Conservation (phyloP, 2,888 invertebrate genomes). For the Dryocosmus kuriphilus region DNA sequence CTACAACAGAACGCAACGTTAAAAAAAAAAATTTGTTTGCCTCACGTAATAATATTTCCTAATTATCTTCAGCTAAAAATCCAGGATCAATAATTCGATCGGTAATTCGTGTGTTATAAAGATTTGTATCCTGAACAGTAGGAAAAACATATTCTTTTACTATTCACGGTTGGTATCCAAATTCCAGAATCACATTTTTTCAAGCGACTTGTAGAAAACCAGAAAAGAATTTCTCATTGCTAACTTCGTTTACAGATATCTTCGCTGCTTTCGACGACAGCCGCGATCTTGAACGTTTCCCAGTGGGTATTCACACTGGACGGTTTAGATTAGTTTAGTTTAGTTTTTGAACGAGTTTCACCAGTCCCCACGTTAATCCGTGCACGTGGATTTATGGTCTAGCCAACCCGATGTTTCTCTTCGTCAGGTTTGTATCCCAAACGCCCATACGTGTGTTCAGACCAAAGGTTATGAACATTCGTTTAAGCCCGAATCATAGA, state of each 20-base stretch:
- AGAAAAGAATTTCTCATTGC: not conserved
- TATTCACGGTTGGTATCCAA: not conserved
- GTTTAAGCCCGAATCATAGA: constrained; percentile 6
- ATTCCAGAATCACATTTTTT: not conserved
- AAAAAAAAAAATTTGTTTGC: not conserved
- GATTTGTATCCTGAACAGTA: not conserved
- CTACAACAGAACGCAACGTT: not conserved
- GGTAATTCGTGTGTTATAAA: not conserved
- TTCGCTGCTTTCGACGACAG: constrained; percentile 48
- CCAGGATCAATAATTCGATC: not conserved
- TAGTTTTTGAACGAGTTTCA: constrained; percentile 73
- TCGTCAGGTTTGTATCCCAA: constrained; percentile 65
- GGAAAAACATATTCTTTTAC: not conserved
- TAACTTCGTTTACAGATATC: constrained; percentile 7
- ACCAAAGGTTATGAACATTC: constrained; percentile 7
- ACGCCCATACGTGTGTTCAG: constrained; percentile 44
- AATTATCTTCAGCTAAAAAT: not conserved
- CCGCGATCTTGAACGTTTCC: constrained; percentile 53
- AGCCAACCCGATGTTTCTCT: constrained; percentile 70
- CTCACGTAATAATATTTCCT: not conserved
- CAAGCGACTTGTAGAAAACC: not conserved
- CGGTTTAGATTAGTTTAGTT: constrained; percentile 76
- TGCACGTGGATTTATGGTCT: constrained; percentile 71
- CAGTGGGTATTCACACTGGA: constrained; percentile 64
- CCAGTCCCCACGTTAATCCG: constrained; percentile 71